Base-by-base conservation (phyloP, 2,888 invertebrate genomes). In the Polyploca ridens region DNA sequence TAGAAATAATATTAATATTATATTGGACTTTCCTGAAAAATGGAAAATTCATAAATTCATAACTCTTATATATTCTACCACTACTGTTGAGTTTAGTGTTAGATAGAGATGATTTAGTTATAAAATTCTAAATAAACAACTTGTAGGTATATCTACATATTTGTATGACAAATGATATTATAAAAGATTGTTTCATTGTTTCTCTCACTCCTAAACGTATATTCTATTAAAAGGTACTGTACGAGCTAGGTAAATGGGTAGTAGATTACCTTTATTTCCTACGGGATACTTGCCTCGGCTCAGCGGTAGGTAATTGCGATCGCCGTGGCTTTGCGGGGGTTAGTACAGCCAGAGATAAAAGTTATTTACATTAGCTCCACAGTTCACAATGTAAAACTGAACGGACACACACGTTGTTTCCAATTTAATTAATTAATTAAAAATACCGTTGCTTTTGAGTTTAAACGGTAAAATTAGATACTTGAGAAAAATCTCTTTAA, bases 261-360 rank as follows among this genome's bases (percentile, higher is more conserved):
- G 59, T 59, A 59, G 35, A 59, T 59, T 59, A 59, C 35, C 35
- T 35, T 59, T 33, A 59, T 59, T 59, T 35, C 59, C 35, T 59
- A n/a, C 16, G 59, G 35, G 59, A 59, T 38, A 33, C 35, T 33
- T 33, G 33, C 16, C 38, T 35, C 35, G 13, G 35, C 35, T 59
- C 59, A 59, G 59, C 33, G 59, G 59, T 35, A 59, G 59, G 59
- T 59, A 59, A 59, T 16, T 59, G 59, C n/a, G 16, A 35, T 16
- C 59, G 38, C 16, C 16, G 59, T 35, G 33, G 33, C 58, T 33
- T 27, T 33, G 58, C 27, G 33, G 14, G 33, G 58, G 58, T 33
- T 54, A 54, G 54, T 54, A 54, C 54, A 54, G 16, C 1, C 54
- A 10, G 10, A 54, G 54, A 54, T 54, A 54, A 54, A 54, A 54